Evolutionary conservation across 53 echinoderm and acorn worm genomes (phyloP).

Genomic region (Antedon mediterranea): DNA sequence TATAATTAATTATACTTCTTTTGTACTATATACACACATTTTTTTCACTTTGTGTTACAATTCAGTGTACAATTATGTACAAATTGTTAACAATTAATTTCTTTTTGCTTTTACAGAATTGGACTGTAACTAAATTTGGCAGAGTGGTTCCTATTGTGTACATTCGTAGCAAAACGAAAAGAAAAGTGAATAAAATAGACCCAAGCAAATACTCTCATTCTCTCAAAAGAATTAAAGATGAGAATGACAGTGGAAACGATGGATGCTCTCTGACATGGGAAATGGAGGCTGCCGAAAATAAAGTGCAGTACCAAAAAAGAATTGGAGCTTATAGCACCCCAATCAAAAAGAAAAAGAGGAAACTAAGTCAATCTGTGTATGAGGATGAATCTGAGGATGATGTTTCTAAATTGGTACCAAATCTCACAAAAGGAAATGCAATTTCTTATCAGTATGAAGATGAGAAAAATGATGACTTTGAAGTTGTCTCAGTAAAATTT

Average conservation of each 20-base stretch:
- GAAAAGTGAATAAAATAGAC: slow-evolving; percentile 46
- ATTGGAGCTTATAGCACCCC: slow-evolving; percentile 27
- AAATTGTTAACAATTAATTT: no score
- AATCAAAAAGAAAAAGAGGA: background rate
- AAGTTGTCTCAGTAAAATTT: background rate
- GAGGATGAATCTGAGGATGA: background rate
- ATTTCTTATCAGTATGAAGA: background rate
- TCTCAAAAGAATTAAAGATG: slow-evolving; percentile 47
- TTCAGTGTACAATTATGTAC: no score
- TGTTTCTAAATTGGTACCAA: background rate
- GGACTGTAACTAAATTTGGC: slow-evolving; percentile 79
- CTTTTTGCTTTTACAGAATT: slow-evolving; percentile 34
- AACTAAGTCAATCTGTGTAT: no score
- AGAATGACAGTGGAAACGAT: background rate
- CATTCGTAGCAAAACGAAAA: slow-evolving; percentile 56
- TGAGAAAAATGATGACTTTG: slow-evolving; percentile 8
- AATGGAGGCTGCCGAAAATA: slow-evolving; percentile 17
- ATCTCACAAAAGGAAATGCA: background rate
- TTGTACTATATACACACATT: no score
- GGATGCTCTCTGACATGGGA: slow-evolving; percentile 38
- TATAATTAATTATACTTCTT: no score
- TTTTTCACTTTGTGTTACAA: no score
- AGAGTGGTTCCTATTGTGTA: slow-evolving; percentile 79
- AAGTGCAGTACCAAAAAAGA: slow-evolving; percentile 23
- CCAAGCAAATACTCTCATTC: slow-evolving; percentile 71